Evolutionary conservation across 92 coral and sea anemone genomes (phyloP).

Genomic region (Palythoa heliodiscus): DNA sequence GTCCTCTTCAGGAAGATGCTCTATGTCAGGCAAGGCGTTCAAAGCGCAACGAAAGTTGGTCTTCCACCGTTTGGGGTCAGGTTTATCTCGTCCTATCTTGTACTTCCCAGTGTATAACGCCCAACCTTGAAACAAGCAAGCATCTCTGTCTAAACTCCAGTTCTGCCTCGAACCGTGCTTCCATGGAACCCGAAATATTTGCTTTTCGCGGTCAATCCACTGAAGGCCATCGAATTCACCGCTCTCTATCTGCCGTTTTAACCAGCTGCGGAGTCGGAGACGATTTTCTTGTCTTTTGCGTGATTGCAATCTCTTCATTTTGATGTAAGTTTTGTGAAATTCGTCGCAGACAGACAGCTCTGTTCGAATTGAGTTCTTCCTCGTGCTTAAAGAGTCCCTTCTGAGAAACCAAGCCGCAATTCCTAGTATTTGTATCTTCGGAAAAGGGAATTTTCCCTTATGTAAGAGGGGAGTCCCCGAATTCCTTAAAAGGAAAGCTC

Average conservation of each 20-base stretch:
- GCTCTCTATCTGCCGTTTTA: slow-evolving; percentile 60
- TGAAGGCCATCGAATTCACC: slow-evolving; percentile 50
- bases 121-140: slow-evolving; percentile 65
- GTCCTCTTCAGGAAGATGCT: slow-evolving; percentile 50
- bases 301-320: not conserved
- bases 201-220: slow-evolving; percentile 67
- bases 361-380: not conserved
- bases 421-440: not conserved
- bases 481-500: slow-evolving; percentile 19
- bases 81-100: slow-evolving; percentile 15
- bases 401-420: not conserved
- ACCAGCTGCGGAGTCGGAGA: slow-evolving; percentile 74
- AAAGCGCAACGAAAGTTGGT: slow-evolving; percentile 79
- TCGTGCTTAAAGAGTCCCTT: not conserved
- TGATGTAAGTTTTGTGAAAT: not conserved
- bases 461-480: slow-evolving; percentile 32
- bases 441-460: slow-evolving; percentile 29
- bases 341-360: not conserved
- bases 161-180: slow-evolving; percentile 64
- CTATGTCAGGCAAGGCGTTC: slow-evolving; percentile 65
- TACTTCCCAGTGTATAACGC: slow-evolving; percentile 73
- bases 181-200: slow-evolving; percentile 75
- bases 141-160: slow-evolving; percentile 44
- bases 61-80: slow-evolving; percentile 70
- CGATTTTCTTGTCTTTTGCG: not conserved